These are phyloP conservation scores for Takifugu rubripes DNA, from an alignment of 2,797 vertebrate species.

Conservation along the genomic window DNA sequence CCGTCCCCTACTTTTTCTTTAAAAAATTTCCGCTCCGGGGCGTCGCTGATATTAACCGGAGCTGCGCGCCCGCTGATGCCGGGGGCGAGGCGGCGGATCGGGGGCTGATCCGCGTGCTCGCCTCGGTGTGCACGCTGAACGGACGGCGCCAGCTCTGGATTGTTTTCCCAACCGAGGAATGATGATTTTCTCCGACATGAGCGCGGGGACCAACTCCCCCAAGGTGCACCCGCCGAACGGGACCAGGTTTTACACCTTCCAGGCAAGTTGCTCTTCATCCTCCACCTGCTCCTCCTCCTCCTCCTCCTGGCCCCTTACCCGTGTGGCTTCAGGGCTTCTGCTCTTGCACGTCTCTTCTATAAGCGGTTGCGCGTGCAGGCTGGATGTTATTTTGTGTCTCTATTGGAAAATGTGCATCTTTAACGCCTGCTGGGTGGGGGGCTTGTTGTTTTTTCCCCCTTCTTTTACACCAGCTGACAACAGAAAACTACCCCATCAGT, in stretches of 20 bases:
- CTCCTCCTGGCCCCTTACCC: background rate
- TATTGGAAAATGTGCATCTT: no score
- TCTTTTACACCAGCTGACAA: background rate
- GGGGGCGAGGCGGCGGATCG: conserved; percentile 46
- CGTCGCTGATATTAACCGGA: conserved; percentile 26
- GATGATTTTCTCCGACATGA: conserved; percentile 99
- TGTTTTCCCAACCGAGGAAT: conserved; percentile 73
- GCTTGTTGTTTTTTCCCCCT: no score
- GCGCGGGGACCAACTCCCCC: conserved; percentile 89
- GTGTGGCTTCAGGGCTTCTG: conserved; percentile 2
- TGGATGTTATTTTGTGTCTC: no score
- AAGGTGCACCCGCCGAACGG: conserved; percentile 98
- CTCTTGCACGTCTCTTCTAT: background rate
- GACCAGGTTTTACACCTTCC: conserved; percentile 95
- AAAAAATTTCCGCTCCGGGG: conserved; percentile 9
- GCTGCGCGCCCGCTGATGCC: conserved; percentile 38
- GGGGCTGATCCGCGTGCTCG: conserved; percentile 33
- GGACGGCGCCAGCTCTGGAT: conserved; percentile 79
- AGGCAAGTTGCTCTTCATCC: conserved; percentile 81
- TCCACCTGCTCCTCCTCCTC: background rate
- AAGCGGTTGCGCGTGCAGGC: no score
- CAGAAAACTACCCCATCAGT: background rate
- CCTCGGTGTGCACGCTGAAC: conserved; percentile 8
- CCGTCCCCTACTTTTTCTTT: background rate
- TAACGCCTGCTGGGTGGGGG: no score